A percentile compares a stretch with the other conserved stretches of the same genome.
Conservation (phyloP, 2,113 vertebrate genomes). For the Copsychus sechellarum region DNA sequence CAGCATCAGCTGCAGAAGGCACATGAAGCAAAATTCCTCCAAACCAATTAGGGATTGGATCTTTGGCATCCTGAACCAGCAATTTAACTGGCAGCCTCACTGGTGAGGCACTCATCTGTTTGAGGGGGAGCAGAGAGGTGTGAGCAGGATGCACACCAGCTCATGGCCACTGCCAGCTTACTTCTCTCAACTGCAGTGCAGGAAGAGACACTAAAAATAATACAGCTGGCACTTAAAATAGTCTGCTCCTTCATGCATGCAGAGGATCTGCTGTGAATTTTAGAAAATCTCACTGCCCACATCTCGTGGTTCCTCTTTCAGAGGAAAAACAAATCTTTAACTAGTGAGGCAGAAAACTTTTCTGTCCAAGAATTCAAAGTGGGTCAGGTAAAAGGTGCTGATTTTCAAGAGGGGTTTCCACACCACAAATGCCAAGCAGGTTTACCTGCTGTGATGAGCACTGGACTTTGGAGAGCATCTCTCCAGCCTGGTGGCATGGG, state of each 20-base stretch:
- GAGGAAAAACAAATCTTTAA: neutral
- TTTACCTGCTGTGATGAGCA: neutral
- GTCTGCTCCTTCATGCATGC: neutral
- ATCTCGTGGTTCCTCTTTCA: neutral
- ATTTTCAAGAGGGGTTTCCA: neutral
- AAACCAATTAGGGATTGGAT: neutral
- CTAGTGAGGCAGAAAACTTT: neutral
- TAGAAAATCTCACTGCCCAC: neutral
- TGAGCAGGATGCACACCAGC: neutral
- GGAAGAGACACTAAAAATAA: neutral
- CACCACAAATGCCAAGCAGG: neutral
- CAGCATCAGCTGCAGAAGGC: neutral
- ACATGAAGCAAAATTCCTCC: neutral
- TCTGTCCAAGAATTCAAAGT: neutral
- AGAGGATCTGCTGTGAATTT: neutral
- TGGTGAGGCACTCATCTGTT: neutral
- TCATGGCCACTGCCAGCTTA: neutral
- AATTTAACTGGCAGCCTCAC: neutral
- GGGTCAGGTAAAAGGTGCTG: neutral
- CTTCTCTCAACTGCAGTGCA: neutral
- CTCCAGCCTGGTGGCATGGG: rapidly evolving
- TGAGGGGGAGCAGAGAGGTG: neutral
- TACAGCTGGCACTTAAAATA: neutral
- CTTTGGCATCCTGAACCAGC: neutral
- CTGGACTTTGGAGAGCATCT: neutral